Evolutionary conservation across 2,888 invertebrate species (phyloP), one percentile per base, ranked within the genome.

Genomic region (Clusia tigrina): DNA sequence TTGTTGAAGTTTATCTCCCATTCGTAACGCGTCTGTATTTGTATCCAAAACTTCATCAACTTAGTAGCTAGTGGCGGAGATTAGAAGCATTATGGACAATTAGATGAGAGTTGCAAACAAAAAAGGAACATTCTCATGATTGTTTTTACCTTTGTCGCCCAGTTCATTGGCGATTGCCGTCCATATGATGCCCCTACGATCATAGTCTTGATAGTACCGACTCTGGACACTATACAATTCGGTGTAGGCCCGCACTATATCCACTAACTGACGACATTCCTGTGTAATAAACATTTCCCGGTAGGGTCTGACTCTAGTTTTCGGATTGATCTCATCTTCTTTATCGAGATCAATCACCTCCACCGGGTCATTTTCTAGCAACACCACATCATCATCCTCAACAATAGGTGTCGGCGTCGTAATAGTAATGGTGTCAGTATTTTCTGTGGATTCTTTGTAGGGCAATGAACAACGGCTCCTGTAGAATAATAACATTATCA

Each of bases 171-270:
- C 68, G 15, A 81, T 77, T 46, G 74, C 71, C 24, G 74, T 68
- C 81, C 81, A 81, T 58, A 81, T 74, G 22, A 70, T 61, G 1
- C 81, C 79, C n/a, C 75, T 78, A 20, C 77, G 70, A 0, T 68
- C 64, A 53, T 73, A 67, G 55, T 80, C 73, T 0, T 58, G 53
- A 51, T 68, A 78, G 24, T 63, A 48, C 0, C 37, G 25, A 61
- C 72, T 62, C 2, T 24, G 12, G 0, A 60, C 9, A 54, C 81
- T 73, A 26, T 78, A 81, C 1, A 81, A 62, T 53, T 80, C 78
- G 0, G 78, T 72, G 62, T 80, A 80, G 0, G 55, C 62, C 2
- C 69, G 54, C 1, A 82, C 68, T 0, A 72, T 68, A 12, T 70
- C 70, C 0, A 80, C 66, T 0, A 81, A 68, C 5, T 60, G 62